Conservation (phyloP, 2,888 invertebrate species). For the Eudemis profundana region DNA sequence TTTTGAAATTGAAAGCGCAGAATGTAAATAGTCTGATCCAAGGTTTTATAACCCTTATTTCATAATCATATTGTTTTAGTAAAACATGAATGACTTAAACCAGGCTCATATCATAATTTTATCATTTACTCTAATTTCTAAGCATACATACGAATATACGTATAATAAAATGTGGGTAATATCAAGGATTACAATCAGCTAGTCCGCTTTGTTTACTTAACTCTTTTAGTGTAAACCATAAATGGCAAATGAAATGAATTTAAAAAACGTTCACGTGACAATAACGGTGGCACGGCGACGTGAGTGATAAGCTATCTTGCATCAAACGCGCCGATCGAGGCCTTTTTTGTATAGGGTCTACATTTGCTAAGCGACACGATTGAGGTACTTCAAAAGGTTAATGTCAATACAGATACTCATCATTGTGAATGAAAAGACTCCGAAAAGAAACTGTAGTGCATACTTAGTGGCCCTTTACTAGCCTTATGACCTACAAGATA, state of each 20-base stretch:
- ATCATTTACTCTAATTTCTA: too few relatives aligned
- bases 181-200: slow-evolving; percentile 20
- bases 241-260: slow-evolving; percentile 34
- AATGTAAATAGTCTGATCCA: too few relatives aligned
- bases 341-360: slow-evolving; percentile 43
- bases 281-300: slow-evolving; percentile 55
- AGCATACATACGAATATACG: too few relatives aligned
- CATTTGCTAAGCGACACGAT: slow-evolving; percentile 26
- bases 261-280: slow-evolving; percentile 44
- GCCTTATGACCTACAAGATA: too few relatives aligned
- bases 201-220: slow-evolving; percentile 28
- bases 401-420: slow-evolving; percentile 2
- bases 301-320: slow-evolving; percentile 59
- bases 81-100: background rate
- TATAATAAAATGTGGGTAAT: too few relatives aligned
- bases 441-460: too few relatives aligned
- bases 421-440: background rate
- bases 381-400: slow-evolving; percentile 15
- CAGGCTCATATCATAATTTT: too few relatives aligned
- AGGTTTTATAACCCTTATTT: too few relatives aligned
- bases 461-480: too few relatives aligned
- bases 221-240: slow-evolving; percentile 26
- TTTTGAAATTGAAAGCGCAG: background rate
- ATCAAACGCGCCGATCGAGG: slow-evolving; percentile 60
- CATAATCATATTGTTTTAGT: background rate